A percentile compares a stretch with the other conserved stretches of the same genome.
These are phyloP conservation scores for Psittacula echo DNA, from an alignment of 2,797 vertebrate genomes.

Conservation along the genomic window DNA sequence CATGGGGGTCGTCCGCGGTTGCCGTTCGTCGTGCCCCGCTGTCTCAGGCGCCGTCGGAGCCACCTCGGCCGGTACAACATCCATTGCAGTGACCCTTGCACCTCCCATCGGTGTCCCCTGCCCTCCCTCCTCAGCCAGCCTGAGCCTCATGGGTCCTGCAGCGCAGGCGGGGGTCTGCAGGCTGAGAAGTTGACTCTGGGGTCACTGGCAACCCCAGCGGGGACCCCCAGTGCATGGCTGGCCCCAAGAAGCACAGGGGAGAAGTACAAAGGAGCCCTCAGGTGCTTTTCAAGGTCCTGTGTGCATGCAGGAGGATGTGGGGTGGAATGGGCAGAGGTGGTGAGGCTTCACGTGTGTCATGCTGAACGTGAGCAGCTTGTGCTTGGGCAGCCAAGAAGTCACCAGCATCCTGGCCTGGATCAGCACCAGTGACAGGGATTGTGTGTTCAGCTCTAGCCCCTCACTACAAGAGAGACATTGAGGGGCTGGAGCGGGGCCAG, in stretches of 20 bases:
- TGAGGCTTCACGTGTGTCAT: fast-evolving
- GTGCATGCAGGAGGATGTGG: fast-evolving
- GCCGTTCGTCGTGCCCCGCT: fast-evolving
- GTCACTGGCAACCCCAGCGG: neutral
- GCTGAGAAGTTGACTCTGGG: neutral
- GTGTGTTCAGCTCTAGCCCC: neutral
- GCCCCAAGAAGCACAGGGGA: neutral
- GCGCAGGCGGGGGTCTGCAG: neutral
- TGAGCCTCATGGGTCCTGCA: neutral
- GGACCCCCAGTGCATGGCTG: neutral
- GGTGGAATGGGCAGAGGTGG: neutral
- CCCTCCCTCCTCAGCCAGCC: no score
- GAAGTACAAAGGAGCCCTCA: neutral
- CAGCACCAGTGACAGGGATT: no score
- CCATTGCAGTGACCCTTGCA: neutral
- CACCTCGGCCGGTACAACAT: neutral
- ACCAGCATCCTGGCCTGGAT: neutral
- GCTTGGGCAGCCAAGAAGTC: neutral
- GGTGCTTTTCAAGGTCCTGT: no score
- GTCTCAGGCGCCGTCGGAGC: fast-evolving
- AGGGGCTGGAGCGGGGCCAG: no score
- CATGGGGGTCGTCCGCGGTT: fast-evolving
- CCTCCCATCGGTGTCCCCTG: neutral
- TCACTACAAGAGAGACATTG: neutral
- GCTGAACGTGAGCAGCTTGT: neutral